These are phyloP conservation scores for Ciconia boyciana DNA, from an alignment of 2,113 vertebrate species.

Conservation along the genomic window DNA sequence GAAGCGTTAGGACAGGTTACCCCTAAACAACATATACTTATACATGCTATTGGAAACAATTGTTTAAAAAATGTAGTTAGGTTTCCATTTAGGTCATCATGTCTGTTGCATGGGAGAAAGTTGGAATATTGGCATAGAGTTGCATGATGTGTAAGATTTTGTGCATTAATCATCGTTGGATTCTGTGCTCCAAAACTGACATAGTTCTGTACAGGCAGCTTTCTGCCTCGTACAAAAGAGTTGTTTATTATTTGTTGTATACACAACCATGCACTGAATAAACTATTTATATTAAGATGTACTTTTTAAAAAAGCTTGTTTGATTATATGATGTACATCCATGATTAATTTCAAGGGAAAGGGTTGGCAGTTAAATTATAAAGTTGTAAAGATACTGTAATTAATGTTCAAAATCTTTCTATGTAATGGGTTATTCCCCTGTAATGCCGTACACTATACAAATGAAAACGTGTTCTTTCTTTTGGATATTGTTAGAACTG, in stretches of 20 bases:
- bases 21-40: constrained; percentile 86
- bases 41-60: constrained; percentile 84
- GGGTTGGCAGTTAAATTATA: not conserved
- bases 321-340: constrained; percentile 18
- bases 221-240: constrained; percentile 85
- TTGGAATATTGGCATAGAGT: constrained; percentile 91
- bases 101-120: constrained; percentile 98
- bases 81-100: constrained; percentile 88
- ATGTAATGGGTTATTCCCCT: not conserved
- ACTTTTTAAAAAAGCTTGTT: constrained; percentile 79
- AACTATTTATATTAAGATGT: constrained; percentile 94
- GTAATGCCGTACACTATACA: not conserved
- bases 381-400: not conserved
- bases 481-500: not conserved
- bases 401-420: not conserved
- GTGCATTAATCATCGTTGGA: constrained; percentile 94
- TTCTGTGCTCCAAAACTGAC: constrained; percentile 89
- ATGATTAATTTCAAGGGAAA: not conserved
- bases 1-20: constrained; percentile 83
- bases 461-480: not conserved
- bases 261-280: constrained; percentile 98
- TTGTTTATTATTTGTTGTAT: constrained; percentile 99
- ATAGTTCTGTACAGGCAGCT: constrained; percentile 81
- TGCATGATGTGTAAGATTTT: constrained; percentile 98
- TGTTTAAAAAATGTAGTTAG: constrained; percentile 80